Base-by-base conservation (phyloP, 2,888 invertebrate genomes). In the Halictus ligatus region DNA sequence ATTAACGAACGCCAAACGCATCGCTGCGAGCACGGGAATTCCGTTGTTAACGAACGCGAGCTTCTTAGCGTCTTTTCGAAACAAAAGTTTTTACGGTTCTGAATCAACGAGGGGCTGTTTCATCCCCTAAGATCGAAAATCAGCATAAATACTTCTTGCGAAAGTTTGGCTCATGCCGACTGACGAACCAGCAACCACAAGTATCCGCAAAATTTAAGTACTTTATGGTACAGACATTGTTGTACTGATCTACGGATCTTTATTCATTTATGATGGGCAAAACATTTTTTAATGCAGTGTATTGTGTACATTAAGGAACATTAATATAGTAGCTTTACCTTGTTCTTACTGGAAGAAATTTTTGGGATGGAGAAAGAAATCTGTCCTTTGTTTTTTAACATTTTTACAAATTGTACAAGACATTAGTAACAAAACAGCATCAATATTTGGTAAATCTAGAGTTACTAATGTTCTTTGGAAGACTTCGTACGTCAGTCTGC, bases 1-100 rank as follows among this genome's bases (percentile, higher is more conserved):
- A 75, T 75, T 78, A 58, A 75, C 71, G 46, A 60, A 48, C 35
- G 64, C 35, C 40, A 75, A 77, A 78, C 75, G 46, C 77, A 81
- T 78, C 75, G 35, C 77, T 25, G 54, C 40, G 77, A 85, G 75
- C 3, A 18, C 29, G 72, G 64, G 54, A 69, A 73, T 83, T 74
- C 25, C 13, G 12, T 40, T 58, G 73, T 69, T 60, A 78, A 72
- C 75, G 58, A 60, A 60, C 60, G 4, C 43, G n/a, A 21, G 6
- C 50, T 35, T 60, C 25, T 46, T 46, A 43, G n/a, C 21, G 5
- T 13, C 40, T n/a, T 8, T 58, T 58, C 1, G 58, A 58, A 58
- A n/a, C n/a, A 58, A 12, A 58, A n/a, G 5, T 58, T 58, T 40
- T 35, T 69, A 67, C 35, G 8, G 18, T 18, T 67, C 35, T 67